phyloP scores from a whole-genome alignment of 2,797 vertebrate genomes.

The Glossophaga mutica region DNA sequence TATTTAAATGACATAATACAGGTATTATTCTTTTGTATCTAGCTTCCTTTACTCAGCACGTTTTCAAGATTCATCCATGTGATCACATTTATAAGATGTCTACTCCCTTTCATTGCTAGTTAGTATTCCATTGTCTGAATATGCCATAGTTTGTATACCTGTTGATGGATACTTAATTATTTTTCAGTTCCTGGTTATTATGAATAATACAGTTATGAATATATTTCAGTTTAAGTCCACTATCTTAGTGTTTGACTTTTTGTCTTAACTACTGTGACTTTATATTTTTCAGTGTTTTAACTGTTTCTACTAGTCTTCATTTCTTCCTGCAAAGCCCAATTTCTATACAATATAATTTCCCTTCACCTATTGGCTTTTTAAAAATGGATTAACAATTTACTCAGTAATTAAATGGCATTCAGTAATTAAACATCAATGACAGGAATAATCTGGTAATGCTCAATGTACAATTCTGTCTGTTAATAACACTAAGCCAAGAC shows the following conservation, averaged over 20 bases:
- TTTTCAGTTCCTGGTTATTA: conserved; percentile 16
- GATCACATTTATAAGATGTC: neutral
- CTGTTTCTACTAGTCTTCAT: neutral
- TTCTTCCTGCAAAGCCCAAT: neutral
- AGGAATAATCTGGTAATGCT: neutral
- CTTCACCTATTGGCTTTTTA: conserved; percentile 29
- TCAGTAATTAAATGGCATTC: neutral
- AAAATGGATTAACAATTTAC: neutral
- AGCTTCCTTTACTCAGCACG: neutral
- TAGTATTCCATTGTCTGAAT: neutral
- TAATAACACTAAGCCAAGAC: conserved; percentile 7
- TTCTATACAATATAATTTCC: neutral
- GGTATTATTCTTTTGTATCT: neutral
- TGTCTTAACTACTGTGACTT: neutral
- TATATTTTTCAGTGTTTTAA: conserved; percentile 5
- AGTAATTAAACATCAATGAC: neutral
- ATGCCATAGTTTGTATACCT: neutral
- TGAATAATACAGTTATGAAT: neutral
- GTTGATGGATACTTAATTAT: neutral
- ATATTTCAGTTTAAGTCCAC: neutral
- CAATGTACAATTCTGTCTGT: neutral
- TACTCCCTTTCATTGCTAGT: neutral
- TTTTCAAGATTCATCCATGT: neutral
- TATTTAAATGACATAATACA: neutral
- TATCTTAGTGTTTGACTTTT: neutral